Conservation (phyloP, 2,113 vertebrate species). For the Calyptommatus sinebrachiatus region DNA sequence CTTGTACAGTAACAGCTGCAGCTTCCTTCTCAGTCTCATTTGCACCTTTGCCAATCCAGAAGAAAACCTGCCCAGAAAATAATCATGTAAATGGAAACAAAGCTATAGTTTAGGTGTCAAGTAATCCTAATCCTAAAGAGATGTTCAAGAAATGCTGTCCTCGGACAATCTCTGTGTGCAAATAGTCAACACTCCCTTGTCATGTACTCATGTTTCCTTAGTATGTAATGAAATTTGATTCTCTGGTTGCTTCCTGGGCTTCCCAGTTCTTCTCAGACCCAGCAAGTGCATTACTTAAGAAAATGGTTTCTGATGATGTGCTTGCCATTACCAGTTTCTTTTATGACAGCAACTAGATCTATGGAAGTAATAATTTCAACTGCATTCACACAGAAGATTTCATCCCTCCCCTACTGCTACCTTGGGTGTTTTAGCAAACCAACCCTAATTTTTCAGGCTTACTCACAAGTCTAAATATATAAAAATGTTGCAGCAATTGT, state of each 20-base stretch:
- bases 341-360: background rate
- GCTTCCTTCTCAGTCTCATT: conserved; percentile 75
- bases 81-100: background rate
- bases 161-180: background rate
- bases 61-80: conserved; percentile 71
- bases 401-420: too few relatives aligned
- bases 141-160: background rate
- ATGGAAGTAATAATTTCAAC: background rate
- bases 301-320: background rate
- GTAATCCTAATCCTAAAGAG: background rate
- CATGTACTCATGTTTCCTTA: too few relatives aligned
- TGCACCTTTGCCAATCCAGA: conserved; percentile 80
- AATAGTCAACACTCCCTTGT: background rate
- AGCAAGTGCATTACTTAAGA: background rate
- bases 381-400: too few relatives aligned
- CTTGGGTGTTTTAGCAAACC: too few relatives aligned
- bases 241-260: background rate
- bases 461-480: too few relatives aligned
- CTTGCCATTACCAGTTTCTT: background rate
- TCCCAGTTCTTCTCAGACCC: background rate
- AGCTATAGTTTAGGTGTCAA: background rate
- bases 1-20: conserved; percentile 70
- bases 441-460: too few relatives aligned
- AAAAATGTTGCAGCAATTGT: too few relatives aligned
- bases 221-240: background rate